Base-by-base conservation (phyloP, 2,888 invertebrate species). In the Lasioglossum marginatum region DNA sequence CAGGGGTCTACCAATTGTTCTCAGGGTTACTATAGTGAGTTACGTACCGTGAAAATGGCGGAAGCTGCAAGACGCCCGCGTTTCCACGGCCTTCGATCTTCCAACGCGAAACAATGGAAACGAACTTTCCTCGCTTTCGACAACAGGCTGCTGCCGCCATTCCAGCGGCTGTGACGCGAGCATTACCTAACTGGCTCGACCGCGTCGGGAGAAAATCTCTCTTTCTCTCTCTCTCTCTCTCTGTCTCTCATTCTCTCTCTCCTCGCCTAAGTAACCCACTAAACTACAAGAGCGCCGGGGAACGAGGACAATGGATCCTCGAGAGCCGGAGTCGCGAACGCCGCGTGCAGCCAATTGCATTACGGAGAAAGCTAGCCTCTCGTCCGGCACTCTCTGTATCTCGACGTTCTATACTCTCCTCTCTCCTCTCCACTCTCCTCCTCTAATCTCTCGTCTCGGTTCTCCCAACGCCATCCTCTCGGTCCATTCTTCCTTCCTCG, bases 301-400 rank as follows among this genome's bases (percentile, higher is more conserved):
- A 83, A 93, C 89, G 91, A 92, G 92, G 92, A 94, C 94, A 94
- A 94, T 94, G 93, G 93, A 91, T 93, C 89, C 90, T 85, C 87
- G 87, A 90, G 84, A 77, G 80, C 75, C 86, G 89, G 87, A 88
- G 87, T n/a, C 71, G 70, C 68, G 63, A 60, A 60, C 66, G 82
- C 72, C 89, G 85, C 85, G 84, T 88, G 87, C 90, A 89, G 60
- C 77, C 83, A 81, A 88, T 85, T 88, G 86, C 89, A 83, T 82
- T 78, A 79, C 57, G 85, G 90, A 91, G 92, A 92, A 92, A 92
- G 92, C 91, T 86, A 76, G 77, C 40, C 75, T 60, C 40, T 40
- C 40, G 75, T 40, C 37, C 68, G 37, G 40, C 16, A 40, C 37
- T n/a, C n/a, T 37, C 68, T 37, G 68, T 23, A 68, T 68, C 37